These are phyloP conservation scores for Cerceris ruficornis DNA, from an alignment of 2,888 invertebrate genomes.

Conservation along the genomic window DNA sequence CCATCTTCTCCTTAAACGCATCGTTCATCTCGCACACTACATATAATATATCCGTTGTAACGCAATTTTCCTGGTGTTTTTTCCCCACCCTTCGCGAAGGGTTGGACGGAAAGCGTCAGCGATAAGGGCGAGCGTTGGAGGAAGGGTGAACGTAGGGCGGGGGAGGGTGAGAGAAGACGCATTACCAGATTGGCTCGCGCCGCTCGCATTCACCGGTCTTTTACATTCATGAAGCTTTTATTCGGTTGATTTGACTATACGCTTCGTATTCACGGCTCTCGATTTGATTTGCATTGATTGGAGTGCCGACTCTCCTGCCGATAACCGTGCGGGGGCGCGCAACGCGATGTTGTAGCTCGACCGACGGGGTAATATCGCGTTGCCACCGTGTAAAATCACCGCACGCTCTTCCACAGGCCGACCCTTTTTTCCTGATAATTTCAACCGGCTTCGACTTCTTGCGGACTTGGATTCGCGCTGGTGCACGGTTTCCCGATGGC, in stretches of 20 bases:
- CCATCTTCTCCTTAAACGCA: too few relatives aligned
- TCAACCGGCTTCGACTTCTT: not conserved
- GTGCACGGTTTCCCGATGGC: too few relatives aligned
- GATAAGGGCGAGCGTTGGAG: conserved; percentile 15
- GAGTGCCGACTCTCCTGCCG: conserved; percentile 72
- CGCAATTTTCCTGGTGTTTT: conserved; percentile 46
- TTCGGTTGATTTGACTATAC: conserved; percentile 80
- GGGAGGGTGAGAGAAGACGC: conserved; percentile 67
- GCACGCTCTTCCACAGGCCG: not conserved
- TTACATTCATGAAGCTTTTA: conserved; percentile 81
- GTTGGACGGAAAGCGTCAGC: not conserved
- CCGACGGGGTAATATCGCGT: conserved; percentile 17
- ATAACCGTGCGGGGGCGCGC: conserved; percentile 48
- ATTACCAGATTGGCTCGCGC: conserved; percentile 79
- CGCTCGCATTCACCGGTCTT: conserved; percentile 77
- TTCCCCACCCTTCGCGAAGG: conserved; percentile 21
- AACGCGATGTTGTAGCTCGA: conserved; percentile 34
- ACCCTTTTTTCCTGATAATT: conserved; percentile 1
- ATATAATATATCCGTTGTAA: conserved; percentile 28
- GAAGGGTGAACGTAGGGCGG: conserved; percentile 17
- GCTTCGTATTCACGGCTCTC: conserved; percentile 76
- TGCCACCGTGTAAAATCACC: conserved; percentile 8
- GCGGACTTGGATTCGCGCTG: too few relatives aligned
- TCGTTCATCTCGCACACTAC: not conserved
- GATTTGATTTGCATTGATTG: conserved; percentile 82